Percentiles rank a stretch among this genome's conserved stretches.
phyloP scores from a whole-genome alignment of 2,797 vertebrate species.

The Enteromius trimaculatus region DNA sequence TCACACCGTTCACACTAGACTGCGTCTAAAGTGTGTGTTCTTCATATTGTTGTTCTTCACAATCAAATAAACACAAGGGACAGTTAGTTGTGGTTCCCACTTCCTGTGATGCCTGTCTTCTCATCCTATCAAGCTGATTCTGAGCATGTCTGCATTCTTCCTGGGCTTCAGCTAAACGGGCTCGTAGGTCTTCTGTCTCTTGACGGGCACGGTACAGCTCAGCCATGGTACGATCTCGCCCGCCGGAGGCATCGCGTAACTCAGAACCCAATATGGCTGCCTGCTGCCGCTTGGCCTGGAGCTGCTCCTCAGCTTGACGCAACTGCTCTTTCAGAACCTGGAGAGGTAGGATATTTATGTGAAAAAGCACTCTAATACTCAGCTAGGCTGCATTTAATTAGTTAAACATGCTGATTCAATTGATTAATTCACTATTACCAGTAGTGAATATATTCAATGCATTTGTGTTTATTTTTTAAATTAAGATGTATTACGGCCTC shows the following conservation, averaged over 20 bases:
- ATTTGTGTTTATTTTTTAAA: neutral
- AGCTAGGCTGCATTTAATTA: neutral
- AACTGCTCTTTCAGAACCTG: conserved; percentile 91
- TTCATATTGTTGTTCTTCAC: conserved; percentile 12
- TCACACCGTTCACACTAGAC: neutral
- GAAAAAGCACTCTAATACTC: neutral
- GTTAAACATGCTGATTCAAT: neutral
- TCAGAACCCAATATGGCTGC: conserved; percentile 87
- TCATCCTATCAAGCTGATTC: conserved; percentile 77
- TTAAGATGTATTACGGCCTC: conserved; percentile 67
- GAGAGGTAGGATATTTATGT: neutral
- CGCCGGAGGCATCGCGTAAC: conserved; percentile 86
- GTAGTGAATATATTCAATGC: neutral
- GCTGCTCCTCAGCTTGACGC: conserved; percentile 91
- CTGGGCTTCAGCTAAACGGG: conserved; percentile 84
- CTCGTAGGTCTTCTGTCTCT: conserved; percentile 87
- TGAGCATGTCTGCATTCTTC: conserved; percentile 82
- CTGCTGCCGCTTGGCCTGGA: conserved; percentile 90
- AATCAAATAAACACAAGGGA: conserved; percentile 20
- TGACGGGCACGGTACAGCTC: conserved; percentile 88
- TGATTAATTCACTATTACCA: no score
- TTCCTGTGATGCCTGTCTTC: conserved; percentile 71
- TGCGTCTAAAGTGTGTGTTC: neutral
- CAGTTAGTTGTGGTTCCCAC: conserved; percentile 63
- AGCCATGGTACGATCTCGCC: conserved; percentile 89